Percentiles rank a stretch among this genome's conserved stretches.
These are phyloP conservation scores for Protula sp. DNA, from an alignment of 2,888 invertebrate genomes.

Conservation along the genomic window DNA sequence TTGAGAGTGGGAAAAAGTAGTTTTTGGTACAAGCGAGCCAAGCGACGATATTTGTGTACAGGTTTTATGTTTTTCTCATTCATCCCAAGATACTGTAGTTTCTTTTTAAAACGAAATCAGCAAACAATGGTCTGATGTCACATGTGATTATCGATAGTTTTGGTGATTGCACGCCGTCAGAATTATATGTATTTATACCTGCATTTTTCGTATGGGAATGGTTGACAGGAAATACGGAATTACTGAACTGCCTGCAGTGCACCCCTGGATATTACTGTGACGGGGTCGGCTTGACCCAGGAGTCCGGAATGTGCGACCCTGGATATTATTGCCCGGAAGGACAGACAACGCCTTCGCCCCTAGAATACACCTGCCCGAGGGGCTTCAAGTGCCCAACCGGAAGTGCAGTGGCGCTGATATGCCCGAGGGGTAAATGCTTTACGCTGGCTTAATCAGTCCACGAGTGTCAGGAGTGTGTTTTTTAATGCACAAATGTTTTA, in stretches of 20 bases:
- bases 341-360: slow-evolving; percentile 34
- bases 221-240: slow-evolving; percentile 41
- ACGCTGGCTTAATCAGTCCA: background rate
- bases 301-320: slow-evolving; percentile 32
- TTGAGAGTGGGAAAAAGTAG: no score
- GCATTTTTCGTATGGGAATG: no score
- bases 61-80: no score
- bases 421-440: slow-evolving; percentile 36
- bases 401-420: slow-evolving; percentile 32
- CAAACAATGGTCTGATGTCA: no score
- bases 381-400: slow-evolving; percentile 44
- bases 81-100: no score
- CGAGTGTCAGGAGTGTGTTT: background rate
- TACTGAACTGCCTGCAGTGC: slow-evolving; percentile 40
- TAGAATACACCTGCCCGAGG: slow-evolving; percentile 32
- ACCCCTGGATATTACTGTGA: slow-evolving; percentile 48
- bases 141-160: no score
- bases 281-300: slow-evolving; percentile 32
- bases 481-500: background rate
- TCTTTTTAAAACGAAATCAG: no score
- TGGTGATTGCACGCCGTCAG: no score
- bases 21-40: no score
- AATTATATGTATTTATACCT: no score
- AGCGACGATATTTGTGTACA: no score
- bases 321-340: slow-evolving; percentile 49